Conservation (phyloP, 2,113 vertebrate species). For the Lepisosteus oculatus region DNA sequence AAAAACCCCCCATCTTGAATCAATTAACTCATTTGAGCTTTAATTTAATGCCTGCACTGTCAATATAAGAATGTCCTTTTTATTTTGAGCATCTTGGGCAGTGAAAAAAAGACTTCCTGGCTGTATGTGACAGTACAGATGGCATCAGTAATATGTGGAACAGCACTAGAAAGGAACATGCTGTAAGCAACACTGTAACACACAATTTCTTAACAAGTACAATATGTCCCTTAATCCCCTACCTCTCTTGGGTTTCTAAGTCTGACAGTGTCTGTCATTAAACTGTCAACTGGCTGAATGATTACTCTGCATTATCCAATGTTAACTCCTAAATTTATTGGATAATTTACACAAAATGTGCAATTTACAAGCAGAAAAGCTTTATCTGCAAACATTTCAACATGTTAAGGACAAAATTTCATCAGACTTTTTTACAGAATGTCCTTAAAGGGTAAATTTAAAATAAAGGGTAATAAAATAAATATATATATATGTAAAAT, state of each 20-base stretch:
- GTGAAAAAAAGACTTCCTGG: neutral
- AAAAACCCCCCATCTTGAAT: slow-evolving; percentile 60
- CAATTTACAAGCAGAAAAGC: too few relatives aligned
- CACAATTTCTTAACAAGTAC: slow-evolving; percentile 24
- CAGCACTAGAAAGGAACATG: slow-evolving; percentile 23
- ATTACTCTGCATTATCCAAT: neutral
- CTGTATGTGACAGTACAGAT: neutral
- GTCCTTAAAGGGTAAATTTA: too few relatives aligned
- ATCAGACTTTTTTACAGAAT: too few relatives aligned
- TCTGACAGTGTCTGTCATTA: slow-evolving; percentile 1
- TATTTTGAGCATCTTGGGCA: neutral
- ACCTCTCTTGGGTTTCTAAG: slow-evolving; percentile 1
- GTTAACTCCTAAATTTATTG: too few relatives aligned
- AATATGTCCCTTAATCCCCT: neutral
- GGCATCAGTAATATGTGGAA: slow-evolving; percentile 9
- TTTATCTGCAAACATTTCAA: too few relatives aligned
- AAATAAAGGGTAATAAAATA: too few relatives aligned
- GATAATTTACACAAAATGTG: too few relatives aligned
- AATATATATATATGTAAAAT: too few relatives aligned
- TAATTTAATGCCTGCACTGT: slow-evolving; percentile 44
- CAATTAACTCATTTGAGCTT: slow-evolving; percentile 60
- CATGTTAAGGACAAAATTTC: too few relatives aligned
- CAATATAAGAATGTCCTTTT: neutral
- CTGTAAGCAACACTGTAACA: slow-evolving; percentile 28
- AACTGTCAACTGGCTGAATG: neutral